Base-by-base conservation (phyloP, 2,888 invertebrate genomes). In the Phaonia tiefii region DNA sequence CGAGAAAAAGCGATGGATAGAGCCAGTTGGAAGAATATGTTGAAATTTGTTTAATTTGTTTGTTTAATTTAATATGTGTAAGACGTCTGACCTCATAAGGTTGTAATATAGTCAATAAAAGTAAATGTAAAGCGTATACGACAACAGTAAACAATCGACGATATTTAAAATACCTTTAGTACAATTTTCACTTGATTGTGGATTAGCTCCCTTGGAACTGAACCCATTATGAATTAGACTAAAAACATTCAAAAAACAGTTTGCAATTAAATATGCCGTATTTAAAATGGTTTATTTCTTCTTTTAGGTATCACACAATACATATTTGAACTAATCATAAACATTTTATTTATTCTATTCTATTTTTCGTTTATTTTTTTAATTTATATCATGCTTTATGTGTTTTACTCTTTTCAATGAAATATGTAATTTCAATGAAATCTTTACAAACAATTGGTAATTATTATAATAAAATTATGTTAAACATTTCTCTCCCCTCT, bases 391-490 rank as follows among this genome's bases (percentile, higher is more conserved):
- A 63, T 63, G 42, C 63, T 63, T 63, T 60, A 11, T 63, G 39
- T 63, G 63, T 42, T 39, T 63, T 63, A 22, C 22, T 31, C 31
- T 31, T n/a, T 31, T 15, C 15, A n/a, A n/a, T n/a, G n/a, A n/a
- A n/a, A n/a, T n/a, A n/a, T 42, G 17, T 4, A 22, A 11, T 20
- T 70, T 56, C 54, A 65, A 17, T 56, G 2, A 60, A 56, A 37
- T 31, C 31, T 31, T 31, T 31, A 31, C 3, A n/a, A 56, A 22
- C 77, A 74, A 75, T 81, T 81, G 81, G 81, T 81, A 81, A 81
- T 76, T 80, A 69, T 71, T 15, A 46, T 60, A 31, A 49, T 42
- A 69, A 75, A 78, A 60, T 46, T 42, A 69, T 60, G 37, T 60
- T 63, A 39, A 42, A 39, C 63, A 63, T 63, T 63, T 63, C 42